These are phyloP conservation scores for Chaetogeoica ovagalla DNA, from an alignment of 2,888 invertebrate genomes.

Conservation along the genomic window DNA sequence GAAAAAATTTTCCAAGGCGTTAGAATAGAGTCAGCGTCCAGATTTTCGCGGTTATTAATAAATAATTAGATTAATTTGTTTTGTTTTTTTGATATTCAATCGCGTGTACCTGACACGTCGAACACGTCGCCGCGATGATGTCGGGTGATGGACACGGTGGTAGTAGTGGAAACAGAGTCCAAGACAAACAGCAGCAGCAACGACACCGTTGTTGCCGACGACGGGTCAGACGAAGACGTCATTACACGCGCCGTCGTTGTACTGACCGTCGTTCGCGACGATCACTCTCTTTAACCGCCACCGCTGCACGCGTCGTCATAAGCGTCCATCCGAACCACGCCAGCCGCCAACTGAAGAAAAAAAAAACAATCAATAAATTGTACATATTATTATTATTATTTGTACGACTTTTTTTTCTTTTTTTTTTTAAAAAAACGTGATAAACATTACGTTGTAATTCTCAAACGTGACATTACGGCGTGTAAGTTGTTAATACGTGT, in stretches of 20 bases:
- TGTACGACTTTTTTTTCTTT: too few relatives aligned
- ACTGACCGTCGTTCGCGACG: not conserved
- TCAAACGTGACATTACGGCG: too few relatives aligned
- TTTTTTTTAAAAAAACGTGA: too few relatives aligned
- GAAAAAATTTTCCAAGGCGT: too few relatives aligned
- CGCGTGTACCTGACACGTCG: conserved; percentile 62
- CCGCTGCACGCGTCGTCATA: not conserved
- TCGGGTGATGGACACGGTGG: conserved; percentile 64
- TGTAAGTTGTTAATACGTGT: not conserved
- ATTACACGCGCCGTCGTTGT: not conserved
- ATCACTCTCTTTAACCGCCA: not conserved
- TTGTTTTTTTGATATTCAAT: not conserved
- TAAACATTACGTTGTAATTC: too few relatives aligned
- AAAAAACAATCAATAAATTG: too few relatives aligned
- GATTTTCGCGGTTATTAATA: too few relatives aligned
- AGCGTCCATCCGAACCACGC: too few relatives aligned
- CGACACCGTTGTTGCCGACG: not conserved
- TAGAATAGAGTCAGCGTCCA: too few relatives aligned
- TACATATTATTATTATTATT: too few relatives aligned
- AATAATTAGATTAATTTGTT: not conserved
- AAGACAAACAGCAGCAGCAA: not conserved
- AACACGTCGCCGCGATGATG: conserved; percentile 68
- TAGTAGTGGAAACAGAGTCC: conserved; percentile 61
- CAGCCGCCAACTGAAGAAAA: not conserved
- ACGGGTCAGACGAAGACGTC: not conserved